phyloP scores from a whole-genome alignment of 1,140 invertebrate species.

The Dinothrombium tinctorium region DNA sequence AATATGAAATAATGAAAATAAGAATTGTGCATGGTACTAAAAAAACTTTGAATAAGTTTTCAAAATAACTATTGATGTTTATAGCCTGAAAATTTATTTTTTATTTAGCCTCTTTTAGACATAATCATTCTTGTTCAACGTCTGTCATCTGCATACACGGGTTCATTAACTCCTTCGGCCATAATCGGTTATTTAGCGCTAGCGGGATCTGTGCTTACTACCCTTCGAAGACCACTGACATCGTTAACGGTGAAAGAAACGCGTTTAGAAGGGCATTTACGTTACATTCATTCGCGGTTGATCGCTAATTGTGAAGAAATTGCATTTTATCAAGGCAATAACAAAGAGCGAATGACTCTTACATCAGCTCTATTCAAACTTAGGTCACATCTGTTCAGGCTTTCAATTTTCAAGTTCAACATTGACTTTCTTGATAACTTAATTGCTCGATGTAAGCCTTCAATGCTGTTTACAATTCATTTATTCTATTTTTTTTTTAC shows the following conservation, averaged over 20 bases:
- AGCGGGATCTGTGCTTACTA: slow-evolving; percentile 40
- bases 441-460: slow-evolving; percentile 83
- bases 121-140: slow-evolving; percentile 80
- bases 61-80: no score
- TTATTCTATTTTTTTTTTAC: no score
- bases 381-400: background rate
- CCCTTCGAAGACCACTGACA: slow-evolving; percentile 57
- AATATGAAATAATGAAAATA: no score
- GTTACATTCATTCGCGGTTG: slow-evolving; percentile 81
- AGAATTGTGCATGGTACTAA: no score
- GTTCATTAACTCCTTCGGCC: slow-evolving; percentile 34
- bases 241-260: slow-evolving; percentile 77
- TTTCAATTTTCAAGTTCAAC: slow-evolving; percentile 47
- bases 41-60: no score
- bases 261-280: slow-evolving; percentile 86
- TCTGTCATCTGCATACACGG: slow-evolving; percentile 32
- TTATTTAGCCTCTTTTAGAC: slow-evolving; percentile 73
- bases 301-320: slow-evolving; percentile 93
- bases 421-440: slow-evolving; percentile 92
- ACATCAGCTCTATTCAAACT: slow-evolving; percentile 7
- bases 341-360: slow-evolving; percentile 7
- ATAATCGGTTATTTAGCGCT: slow-evolving; percentile 64
- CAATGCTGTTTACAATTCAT: slow-evolving; percentile 17
- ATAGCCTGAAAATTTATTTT: no score
- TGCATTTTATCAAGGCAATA: slow-evolving; percentile 41